Evolutionary conservation across 2,797 vertebrate species (phyloP).

Genomic region (Thamnophis elegans): DNA sequence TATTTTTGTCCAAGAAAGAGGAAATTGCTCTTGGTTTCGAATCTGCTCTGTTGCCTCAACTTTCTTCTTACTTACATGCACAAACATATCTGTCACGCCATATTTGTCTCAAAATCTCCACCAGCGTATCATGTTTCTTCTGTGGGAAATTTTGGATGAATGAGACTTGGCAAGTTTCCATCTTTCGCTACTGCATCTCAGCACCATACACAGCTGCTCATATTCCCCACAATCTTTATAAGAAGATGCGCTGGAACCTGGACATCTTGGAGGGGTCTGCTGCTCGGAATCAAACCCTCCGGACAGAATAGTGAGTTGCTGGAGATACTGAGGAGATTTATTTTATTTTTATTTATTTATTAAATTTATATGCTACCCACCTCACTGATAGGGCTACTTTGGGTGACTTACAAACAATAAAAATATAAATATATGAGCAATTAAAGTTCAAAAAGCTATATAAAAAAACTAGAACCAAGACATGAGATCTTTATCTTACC

Average conservation of each 20-base stretch:
- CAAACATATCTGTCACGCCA: not conserved
- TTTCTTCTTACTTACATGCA: not conserved
- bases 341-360: not conserved
- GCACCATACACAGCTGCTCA: conserved; percentile 69
- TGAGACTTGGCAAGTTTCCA: conserved; percentile 67
- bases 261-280: conserved; percentile 45
- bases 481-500: not conserved
- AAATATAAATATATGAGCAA: not conserved
- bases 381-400: not conserved
- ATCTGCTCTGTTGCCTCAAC: not conserved
- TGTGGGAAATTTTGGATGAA: conserved; percentile 75
- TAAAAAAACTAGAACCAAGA: not conserved
- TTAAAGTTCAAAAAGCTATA: not conserved
- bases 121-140: conserved; percentile 81
- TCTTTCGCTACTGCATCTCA: conserved; percentile 77
- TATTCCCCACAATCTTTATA: conserved; percentile 71
- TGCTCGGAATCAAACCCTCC: not conserved
- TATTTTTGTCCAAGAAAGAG: not conserved
- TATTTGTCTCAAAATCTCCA: not conserved
- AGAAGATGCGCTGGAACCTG: conserved; percentile 88
- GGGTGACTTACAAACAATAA: not conserved
- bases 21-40: not conserved
- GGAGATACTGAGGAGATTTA: not conserved
- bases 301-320: conserved; percentile 65
- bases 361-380: not conserved